Conservation (phyloP, 2,797 vertebrate species). For the Bryconaethiops microstoma region DNA sequence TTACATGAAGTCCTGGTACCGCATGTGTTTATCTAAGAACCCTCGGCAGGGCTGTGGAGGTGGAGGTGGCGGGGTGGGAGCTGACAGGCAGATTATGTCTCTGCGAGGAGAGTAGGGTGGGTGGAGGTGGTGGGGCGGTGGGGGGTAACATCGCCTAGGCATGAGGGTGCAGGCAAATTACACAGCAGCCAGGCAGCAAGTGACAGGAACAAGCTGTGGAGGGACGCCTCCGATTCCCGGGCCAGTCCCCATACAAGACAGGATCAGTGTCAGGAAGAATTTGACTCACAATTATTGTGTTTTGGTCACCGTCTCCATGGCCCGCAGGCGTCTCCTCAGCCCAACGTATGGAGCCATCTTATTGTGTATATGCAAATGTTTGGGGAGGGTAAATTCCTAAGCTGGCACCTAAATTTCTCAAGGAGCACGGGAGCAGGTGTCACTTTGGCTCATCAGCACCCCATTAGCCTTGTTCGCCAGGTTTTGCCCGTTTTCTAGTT, state of each 20-base stretch:
- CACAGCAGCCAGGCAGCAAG: conserved; percentile 63
- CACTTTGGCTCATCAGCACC: conserved; percentile 26
- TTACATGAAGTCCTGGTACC: conserved; percentile 47
- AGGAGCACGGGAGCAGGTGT: conserved; percentile 11
- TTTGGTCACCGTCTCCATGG: conserved; percentile 54
- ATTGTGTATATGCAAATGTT: conserved; percentile 57
- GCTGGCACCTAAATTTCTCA: conserved; percentile 43
- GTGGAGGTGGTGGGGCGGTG: not conserved
- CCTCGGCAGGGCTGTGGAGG: conserved; percentile 43
- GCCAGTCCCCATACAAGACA: conserved; percentile 53
- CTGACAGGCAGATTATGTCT: conserved; percentile 68
- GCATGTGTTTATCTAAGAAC: conserved; percentile 62
- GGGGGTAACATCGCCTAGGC: conserved; percentile 56
- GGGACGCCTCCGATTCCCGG: conserved; percentile 49
- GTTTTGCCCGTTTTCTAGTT: not conserved
- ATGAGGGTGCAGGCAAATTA: conserved; percentile 58
- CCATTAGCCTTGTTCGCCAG: conserved; percentile 10
- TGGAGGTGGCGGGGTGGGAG: conserved; percentile 52
- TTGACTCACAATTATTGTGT: conserved; percentile 74
- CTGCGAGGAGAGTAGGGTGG: conserved; percentile 47
- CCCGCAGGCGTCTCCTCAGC: conserved; percentile 49
- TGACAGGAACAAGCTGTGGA: conserved; percentile 57
- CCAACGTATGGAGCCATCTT: conserved; percentile 36
- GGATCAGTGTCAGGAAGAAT: conserved; percentile 72
- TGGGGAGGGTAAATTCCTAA: conserved; percentile 47